Percentiles rank a stretch among this genome's conserved stretches.
Evolutionary conservation across 2,113 vertebrate species (phyloP).

Genomic region (Tetrao urogallus): DNA sequence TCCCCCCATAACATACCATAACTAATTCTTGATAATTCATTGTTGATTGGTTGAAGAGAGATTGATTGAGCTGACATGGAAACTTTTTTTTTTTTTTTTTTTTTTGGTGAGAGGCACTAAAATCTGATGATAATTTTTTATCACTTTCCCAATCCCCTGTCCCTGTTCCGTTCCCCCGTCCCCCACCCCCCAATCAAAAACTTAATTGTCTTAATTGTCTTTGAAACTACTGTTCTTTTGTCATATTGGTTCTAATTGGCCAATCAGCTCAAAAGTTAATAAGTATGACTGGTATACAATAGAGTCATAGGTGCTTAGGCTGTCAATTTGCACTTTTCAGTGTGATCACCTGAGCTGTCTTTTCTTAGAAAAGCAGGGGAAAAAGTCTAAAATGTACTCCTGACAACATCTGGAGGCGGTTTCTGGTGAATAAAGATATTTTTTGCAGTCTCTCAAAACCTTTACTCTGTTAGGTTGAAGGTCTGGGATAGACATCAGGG

Average conservation of each 20-base stretch:
- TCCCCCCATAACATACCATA: neutral
- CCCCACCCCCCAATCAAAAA: neutral
- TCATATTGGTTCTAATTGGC: neutral
- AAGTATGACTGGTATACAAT: slow-evolving; percentile 5
- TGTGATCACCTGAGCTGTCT: neutral
- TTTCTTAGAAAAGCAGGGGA: neutral
- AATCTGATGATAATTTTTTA: neutral
- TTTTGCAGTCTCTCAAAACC: neutral
- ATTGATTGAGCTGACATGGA: neutral
- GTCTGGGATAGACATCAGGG: neutral
- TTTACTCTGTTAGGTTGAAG: neutral
- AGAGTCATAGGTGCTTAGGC: neutral
- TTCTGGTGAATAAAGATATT: neutral
- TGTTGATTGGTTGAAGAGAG: neutral
- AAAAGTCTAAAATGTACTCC: neutral
- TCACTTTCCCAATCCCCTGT: neutral
- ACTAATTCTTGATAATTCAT: slow-evolving; percentile 17
- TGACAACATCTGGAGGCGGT: neutral
- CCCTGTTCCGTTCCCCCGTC: neutral
- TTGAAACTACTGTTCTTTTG: neutral
- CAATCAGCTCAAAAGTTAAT: neutral
- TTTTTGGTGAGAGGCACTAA: neutral
- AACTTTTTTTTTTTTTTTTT: neutral
- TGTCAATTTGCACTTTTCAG: neutral
- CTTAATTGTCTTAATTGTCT: neutral